Base-by-base conservation (phyloP, 2,888 invertebrate species). In the Yponomeuta evonymella region DNA sequence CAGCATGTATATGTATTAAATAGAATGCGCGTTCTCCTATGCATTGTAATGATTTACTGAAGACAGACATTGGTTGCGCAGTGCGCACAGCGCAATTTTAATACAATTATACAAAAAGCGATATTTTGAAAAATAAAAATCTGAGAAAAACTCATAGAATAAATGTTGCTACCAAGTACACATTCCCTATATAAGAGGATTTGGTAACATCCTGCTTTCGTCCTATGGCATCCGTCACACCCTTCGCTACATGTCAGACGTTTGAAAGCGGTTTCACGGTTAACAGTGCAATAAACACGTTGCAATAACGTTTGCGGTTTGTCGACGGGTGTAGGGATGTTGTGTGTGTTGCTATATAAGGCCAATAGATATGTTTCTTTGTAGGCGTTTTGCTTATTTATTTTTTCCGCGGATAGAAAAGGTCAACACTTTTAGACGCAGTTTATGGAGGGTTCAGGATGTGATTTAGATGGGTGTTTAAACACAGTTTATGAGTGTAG, bases 241-340 rank as follows among this genome's bases (percentile, higher is more conserved):
- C 51, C 51, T 8, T 58, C 51, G 15, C 15, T 15, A 9, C 51
- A 58, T 58, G 6, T 15, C 51, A 58, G 51, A 58, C 51, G 51
- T 58, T 15, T 58, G 5, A 30, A 64, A 29, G 64, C 30, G 30
- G 30, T 64, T 29, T 64, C n/a, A 64, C 64, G 64, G 1, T 64
- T 64, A n/a, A 64, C 29, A 10, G 64, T 23, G 64, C 64, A n/a
- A 23, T 64, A 64, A 64, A 64, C 64, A 64, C 64, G 29, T 64
- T 64, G 23, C 64, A 64, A 29, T 64, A 64, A n/a, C 64, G 29
- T 10, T 29, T 64, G n/a, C 4, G 64, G 64, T 64, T 64, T 64
- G 64, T 64, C 29, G 30, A n/a, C 4, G 6, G 9, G 29, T 4
- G 2, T 9, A 3, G 29, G n/a, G n/a, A 29, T 30, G 30, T 10